Conservation (phyloP, 2,113 vertebrate species). For the Ovibos moschatus region DNA sequence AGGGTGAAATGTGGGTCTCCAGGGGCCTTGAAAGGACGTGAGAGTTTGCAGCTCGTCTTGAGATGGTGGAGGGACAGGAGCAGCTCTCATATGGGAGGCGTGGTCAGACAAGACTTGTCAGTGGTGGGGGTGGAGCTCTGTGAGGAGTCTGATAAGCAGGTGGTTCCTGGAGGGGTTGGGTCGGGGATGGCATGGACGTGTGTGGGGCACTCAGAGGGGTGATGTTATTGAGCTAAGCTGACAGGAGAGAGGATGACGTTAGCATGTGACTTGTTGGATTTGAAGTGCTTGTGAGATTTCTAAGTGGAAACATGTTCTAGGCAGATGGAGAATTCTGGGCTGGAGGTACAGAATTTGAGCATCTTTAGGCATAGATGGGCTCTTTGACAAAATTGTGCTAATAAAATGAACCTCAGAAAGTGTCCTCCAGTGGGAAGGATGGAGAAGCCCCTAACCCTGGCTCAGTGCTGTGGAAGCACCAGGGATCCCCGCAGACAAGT, state of each 20-base stretch:
- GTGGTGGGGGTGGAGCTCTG: not conserved
- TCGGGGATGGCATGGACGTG: not conserved
- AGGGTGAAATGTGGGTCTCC: not conserved
- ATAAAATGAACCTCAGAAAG: not conserved
- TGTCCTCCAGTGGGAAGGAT: not conserved
- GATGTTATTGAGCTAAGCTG: not conserved
- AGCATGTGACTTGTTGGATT: not conserved
- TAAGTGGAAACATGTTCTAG: not conserved
- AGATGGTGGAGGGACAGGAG: not conserved
- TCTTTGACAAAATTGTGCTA: not conserved
- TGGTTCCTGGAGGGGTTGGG: not conserved
- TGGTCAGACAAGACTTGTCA: not conserved
- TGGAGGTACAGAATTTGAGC: not conserved
- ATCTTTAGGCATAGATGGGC: not conserved
- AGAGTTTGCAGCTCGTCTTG: not conserved
- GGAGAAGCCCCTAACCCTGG: not conserved
- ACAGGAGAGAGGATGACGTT: not conserved
- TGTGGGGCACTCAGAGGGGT: not conserved
- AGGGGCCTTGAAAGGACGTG: not conserved
- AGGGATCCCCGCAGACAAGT: not conserved
- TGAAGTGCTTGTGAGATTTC: not conserved
- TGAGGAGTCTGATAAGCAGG: not conserved
- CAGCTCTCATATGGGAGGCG: not conserved
- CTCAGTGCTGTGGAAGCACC: not conserved
- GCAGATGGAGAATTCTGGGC: not conserved